Evolutionary conservation across 2,888 invertebrate species (phyloP), one percentile per base, ranked within the genome.

Genomic region (Hypomecis punctinalis): DNA sequence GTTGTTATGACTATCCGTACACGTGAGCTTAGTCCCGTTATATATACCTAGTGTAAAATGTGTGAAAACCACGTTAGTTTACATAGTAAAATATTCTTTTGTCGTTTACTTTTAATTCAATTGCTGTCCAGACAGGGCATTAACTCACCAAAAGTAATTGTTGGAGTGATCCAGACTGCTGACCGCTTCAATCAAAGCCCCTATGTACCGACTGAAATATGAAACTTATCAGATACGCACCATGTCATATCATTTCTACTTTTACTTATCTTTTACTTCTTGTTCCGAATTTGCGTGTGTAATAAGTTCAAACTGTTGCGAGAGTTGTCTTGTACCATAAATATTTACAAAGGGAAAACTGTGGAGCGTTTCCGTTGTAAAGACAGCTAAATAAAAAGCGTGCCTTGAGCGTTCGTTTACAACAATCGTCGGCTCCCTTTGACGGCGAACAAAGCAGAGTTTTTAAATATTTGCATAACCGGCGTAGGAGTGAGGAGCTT

Each of bases 381-480:
- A 52, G 52, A 40, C 33, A 33, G 33, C 33, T 53, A 13, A 53
- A 53, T 51, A 39, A 39, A 51, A 37, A 35, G 35, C 43, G 52
- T 23, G 43, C n/a, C 53, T 43, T 42, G 54, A 43, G 11, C 8
- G 54, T 43, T n/a, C 49, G 49, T 11, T 11, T 37, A 49, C 11
- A 49, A 11, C 40, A 10, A 40, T 10, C 52, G 52, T 39, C 42
- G 42, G 33, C 43, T 5, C 43, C 42, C 53, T 33, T 42, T 42
- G 52, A 53, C 42, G 35, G 43, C 35, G 11, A 8, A 35, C 54
- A 54, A 43, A 54, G 43, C 54, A 35, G 36, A 54, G 8, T 35
- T 54, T 49, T 43, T 35, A 43, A 54, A 54, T 54, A 43, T 54
- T 43, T 43, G 43, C 54, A 43, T 43, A 43, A 35, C 35, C 35